phyloP scores from a whole-genome alignment of 2,888 invertebrate genomes.

The Ceraclea dissimilis region DNA sequence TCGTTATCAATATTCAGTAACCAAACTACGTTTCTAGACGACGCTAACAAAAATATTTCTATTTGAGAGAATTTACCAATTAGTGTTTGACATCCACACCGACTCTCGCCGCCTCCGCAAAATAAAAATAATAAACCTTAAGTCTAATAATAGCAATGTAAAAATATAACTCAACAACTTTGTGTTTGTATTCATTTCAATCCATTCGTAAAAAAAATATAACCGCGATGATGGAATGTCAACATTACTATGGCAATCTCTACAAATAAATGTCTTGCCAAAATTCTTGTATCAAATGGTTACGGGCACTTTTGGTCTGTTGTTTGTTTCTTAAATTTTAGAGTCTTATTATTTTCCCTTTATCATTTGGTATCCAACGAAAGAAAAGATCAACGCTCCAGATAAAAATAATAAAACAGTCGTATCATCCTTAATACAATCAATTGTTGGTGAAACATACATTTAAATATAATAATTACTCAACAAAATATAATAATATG shows the following conservation, averaged over 20 bases:
- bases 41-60: background rate
- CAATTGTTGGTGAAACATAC: conserved; percentile 14
- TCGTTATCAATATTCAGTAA: background rate
- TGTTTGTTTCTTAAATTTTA: conserved; percentile 8
- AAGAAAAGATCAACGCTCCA: conserved; percentile 34
- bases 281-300: conserved; percentile 38
- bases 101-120: background rate
- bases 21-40: background rate
- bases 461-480: conserved; percentile 15
- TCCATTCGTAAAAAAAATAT: conserved; percentile 6
- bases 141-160: conserved; percentile 18
- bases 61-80: background rate
- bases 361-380: conserved; percentile 32
- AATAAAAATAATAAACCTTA: background rate
- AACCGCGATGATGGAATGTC: conserved; percentile 8
- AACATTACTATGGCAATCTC: conserved; percentile 9
- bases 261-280: conserved; percentile 16
- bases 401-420: conserved; percentile 22
- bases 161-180: conserved; percentile 24
- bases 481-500: conserved; percentile 13
- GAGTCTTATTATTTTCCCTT: conserved; percentile 42
- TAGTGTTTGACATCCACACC: background rate
- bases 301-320: conserved; percentile 49
- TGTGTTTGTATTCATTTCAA: conserved; percentile 8
- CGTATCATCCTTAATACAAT: background rate